Percentiles rank a stretch among this genome's conserved stretches.
These are phyloP conservation scores for Enoplosus armatus DNA, from an alignment of 2,797 vertebrate genomes.

Conservation along the genomic window DNA sequence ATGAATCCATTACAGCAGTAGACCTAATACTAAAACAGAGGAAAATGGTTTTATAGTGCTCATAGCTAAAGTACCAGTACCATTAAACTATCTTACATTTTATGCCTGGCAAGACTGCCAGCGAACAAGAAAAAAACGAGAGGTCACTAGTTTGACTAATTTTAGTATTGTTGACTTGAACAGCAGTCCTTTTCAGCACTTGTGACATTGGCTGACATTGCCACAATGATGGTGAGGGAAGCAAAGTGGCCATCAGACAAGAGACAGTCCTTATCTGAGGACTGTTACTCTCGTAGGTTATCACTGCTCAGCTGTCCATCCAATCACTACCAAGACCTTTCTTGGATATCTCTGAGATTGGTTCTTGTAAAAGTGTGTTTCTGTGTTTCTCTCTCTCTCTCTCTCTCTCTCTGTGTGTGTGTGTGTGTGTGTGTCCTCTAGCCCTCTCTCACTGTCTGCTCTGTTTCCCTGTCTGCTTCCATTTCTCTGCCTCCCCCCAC, in stretches of 20 bases:
- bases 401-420: slow-evolving; percentile 25
- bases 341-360: slow-evolving; percentile 78
- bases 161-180: slow-evolving; percentile 49
- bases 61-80: slow-evolving; percentile 10
- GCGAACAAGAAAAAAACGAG: background rate
- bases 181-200: slow-evolving; percentile 50
- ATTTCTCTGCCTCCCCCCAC: background rate
- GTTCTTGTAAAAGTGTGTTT: slow-evolving; percentile 70
- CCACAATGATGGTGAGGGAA: slow-evolving; percentile 63
- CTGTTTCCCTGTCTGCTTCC: slow-evolving; percentile 37
- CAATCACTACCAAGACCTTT: slow-evolving; percentile 76
- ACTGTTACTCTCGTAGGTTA: slow-evolving; percentile 75
- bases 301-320: slow-evolving; percentile 76
- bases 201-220: slow-evolving; percentile 80
- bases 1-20: slow-evolving; percentile 29
- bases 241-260: slow-evolving; percentile 77
- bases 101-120: slow-evolving; percentile 19
- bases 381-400: slow-evolving; percentile 28
- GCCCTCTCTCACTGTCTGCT: slow-evolving; percentile 38
- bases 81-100: slow-evolving; percentile 32
- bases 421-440: slow-evolving; percentile 20
- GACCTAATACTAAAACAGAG: slow-evolving; percentile 12
- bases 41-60: slow-evolving; percentile 9
- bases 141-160: slow-evolving; percentile 44
- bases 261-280: slow-evolving; percentile 75